Conservation (phyloP, 2,888 invertebrate genomes). For the Dyspetes luteomarginatus region DNA sequence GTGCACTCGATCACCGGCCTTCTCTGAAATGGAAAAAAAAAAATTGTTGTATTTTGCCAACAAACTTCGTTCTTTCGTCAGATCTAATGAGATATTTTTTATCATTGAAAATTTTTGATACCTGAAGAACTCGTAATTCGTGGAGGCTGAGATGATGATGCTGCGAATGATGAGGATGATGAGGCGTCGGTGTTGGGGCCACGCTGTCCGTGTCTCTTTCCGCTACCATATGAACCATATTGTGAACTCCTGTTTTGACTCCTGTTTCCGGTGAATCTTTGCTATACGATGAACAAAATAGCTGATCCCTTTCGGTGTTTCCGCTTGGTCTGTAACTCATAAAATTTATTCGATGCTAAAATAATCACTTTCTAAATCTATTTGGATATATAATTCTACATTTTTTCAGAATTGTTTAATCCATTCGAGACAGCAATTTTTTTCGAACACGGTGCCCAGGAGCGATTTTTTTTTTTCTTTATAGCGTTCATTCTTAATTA, state of each 20-base stretch:
- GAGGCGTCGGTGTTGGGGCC: conserved; percentile 80
- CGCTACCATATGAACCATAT: conserved; percentile 84
- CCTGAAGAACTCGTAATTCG: conserved; percentile 86
- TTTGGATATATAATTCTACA: conserved; percentile 6
- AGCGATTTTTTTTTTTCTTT: no score
- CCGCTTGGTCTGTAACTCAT: conserved; percentile 79
- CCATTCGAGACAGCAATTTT: no score
- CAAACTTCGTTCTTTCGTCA: conserved; percentile 15
- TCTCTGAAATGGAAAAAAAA: conserved; percentile 78
- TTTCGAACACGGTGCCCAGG: no score
- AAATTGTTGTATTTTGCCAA: conserved; percentile 54
- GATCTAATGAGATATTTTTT: background rate
- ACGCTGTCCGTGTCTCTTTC: conserved; percentile 85
- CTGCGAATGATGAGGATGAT: conserved; percentile 83
- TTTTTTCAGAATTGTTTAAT: no score
- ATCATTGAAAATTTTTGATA: conserved; percentile 71
- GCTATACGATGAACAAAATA: conserved; percentile 78
- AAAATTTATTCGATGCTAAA: conserved; percentile 36
- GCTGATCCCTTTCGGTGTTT: conserved; percentile 76
- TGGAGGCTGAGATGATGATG: conserved; percentile 87
- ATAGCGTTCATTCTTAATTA: no score
- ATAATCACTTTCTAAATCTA: conserved; percentile 37
- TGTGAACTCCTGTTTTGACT: conserved; percentile 77
- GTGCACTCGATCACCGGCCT: conserved; percentile 87
- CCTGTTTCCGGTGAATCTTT: conserved; percentile 72